Base-by-base conservation (phyloP, 2,888 invertebrate genomes). In the Hyles lineata region DNA sequence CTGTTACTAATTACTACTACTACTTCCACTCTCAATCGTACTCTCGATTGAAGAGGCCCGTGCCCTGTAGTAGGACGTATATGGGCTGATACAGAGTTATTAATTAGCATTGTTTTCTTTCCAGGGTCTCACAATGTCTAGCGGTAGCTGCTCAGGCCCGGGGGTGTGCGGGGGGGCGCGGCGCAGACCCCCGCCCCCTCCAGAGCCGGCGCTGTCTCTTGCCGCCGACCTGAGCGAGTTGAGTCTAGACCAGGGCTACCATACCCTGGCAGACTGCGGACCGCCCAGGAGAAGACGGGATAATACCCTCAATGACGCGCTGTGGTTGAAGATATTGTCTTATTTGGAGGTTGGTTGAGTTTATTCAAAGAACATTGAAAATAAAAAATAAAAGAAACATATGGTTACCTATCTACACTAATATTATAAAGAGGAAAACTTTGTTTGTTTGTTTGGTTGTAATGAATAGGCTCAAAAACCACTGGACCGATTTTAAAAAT, bases 231-330 rank as follows among this genome's bases (percentile, higher is more conserved):
- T 94, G 69, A 94, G 94, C 76, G 93, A 94, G 83, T 96, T 97
- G 61, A 97, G 96, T 83, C 92, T 97, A 60, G 97, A 97, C 90
- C 97, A 97, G 88, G 97, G 97, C 1, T 97, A 97, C 91, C 97
- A 97, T 82, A 97, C 97, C 9, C 90, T 97, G 74, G 96, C 97
- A 0, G 87, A 96, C 97, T 89, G 97, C 96, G 93, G 93, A 11
- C 93, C 93, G 0, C 93, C 93, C 0, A 84, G 92, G 58, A 82
- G 93, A 75, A 76, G 92, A 62, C 79, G 90, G 62, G 93, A 94
- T 73, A 92, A 91, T 67, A 90, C 90, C 19, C 86, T 93, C 0
- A 92, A 87, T 75, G 94, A 94, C 76, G 92, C 93, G 11, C 75
- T 94, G 60, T 94, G 93, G 93, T 74, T 93, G 76, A 92, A 89